Evolutionary conservation across 2,797 vertebrate species (phyloP).

Genomic region (Neoniphon sammara): DNA sequence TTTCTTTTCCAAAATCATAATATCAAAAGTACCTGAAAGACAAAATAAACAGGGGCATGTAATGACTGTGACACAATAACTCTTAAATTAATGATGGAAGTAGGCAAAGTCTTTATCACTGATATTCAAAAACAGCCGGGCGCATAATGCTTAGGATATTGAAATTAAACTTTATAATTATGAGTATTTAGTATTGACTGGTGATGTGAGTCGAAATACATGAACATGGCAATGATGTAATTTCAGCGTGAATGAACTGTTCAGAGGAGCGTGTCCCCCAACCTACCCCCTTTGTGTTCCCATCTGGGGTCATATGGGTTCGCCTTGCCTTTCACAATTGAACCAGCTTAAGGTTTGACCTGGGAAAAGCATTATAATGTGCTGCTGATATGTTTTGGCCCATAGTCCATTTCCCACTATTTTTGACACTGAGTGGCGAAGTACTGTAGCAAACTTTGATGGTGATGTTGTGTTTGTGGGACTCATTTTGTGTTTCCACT

Average conservation of each 20-base stretch:
- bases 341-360: constrained; percentile 17
- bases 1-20: neutral
- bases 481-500: neutral
- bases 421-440: neutral
- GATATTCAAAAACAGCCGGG: constrained; percentile 11
- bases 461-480: neutral
- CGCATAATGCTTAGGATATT: constrained; percentile 10
- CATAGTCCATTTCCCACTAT: neutral
- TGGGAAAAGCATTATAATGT: neutral
- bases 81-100: neutral
- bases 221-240: constrained; percentile 52
- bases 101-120: neutral
- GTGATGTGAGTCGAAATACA: constrained; percentile 20
- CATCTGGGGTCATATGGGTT: constrained; percentile 25
- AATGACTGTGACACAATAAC: neutral
- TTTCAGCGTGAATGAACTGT: constrained; percentile 46
- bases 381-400: constrained; percentile 3
- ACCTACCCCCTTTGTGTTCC: constrained; percentile 21
- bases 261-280: constrained; percentile 29
- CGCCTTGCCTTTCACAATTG: constrained; percentile 20
- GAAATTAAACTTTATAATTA: neutral
- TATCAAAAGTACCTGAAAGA: neutral
- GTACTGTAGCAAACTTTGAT: neutral
- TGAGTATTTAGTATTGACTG: constrained; percentile 26
- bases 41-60: neutral